Percentiles rank a stretch among this genome's conserved stretches.
These are phyloP conservation scores for Eira barbara DNA, from an alignment of 2,113 vertebrate species.

Conservation along the genomic window DNA sequence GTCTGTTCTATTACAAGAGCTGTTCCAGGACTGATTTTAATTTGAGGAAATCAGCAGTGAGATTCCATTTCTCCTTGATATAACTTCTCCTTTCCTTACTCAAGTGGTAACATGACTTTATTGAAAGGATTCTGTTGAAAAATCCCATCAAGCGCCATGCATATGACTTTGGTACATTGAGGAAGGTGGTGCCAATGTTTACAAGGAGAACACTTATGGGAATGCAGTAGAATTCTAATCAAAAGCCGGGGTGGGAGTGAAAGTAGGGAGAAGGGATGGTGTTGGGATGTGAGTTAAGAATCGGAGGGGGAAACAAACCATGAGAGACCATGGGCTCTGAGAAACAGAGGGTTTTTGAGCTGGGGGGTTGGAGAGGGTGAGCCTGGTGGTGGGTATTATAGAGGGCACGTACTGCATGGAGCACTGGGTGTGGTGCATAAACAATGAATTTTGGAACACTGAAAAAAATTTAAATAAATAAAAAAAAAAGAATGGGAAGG, in stretches of 20 bases:
- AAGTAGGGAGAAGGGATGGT: not conserved
- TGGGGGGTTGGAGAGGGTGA: no score
- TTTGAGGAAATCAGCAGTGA: not conserved
- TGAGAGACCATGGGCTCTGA: no score
- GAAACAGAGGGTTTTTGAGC: no score
- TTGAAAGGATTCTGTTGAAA: not conserved
- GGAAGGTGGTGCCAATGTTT: not conserved
- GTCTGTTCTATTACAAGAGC: not conserved
- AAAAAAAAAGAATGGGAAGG: not conserved
- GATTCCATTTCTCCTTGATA: not conserved
- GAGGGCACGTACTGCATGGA: no score
- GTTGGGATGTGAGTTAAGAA: not conserved
- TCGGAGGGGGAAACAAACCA: not conserved
- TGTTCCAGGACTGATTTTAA: not conserved
- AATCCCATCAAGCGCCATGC: not conserved
- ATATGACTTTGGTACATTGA: not conserved
- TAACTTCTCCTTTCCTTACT: not conserved
- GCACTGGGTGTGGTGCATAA: no score
- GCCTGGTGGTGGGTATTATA: no score
- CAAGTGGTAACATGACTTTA: not conserved
- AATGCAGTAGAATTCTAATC: not conserved
- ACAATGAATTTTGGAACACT: no score
- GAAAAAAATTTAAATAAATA: no score
- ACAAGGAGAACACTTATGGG: not conserved
- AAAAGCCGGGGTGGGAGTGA: not conserved